Evolutionary conservation across 2,797 vertebrate species (phyloP).

Genomic region (Ateles fusciceps): DNA sequence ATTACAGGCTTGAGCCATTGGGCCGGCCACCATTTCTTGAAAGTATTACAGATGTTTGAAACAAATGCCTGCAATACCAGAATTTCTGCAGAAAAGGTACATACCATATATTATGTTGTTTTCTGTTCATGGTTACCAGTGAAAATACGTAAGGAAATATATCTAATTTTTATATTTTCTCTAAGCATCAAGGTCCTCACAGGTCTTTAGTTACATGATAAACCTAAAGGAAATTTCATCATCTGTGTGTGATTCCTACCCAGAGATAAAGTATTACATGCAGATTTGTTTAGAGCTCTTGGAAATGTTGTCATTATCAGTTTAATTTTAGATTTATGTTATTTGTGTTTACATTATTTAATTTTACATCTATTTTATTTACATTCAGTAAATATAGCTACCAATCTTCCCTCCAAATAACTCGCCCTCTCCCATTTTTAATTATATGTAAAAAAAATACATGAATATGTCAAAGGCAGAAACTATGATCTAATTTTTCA

Average conservation of each 20-base stretch:
- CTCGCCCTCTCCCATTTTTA: background rate
- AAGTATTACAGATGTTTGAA: background rate
- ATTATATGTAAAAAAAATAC: background rate
- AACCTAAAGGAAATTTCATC: background rate
- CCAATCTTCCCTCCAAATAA: background rate
- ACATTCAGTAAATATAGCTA: background rate
- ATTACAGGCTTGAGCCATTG: too few species aligned
- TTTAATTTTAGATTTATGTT: background rate
- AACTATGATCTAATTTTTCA: background rate
- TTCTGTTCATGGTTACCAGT: background rate
- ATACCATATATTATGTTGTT: background rate
- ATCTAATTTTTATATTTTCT: slow-evolving; percentile 20
- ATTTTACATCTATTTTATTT: slow-evolving; percentile 36
- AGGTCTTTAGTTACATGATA: background rate
- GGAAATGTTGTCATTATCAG: background rate
- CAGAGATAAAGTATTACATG: background rate
- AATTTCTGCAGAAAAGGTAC: background rate
- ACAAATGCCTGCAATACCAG: background rate
- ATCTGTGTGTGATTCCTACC: background rate
- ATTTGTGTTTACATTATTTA: background rate
- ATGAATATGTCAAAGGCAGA: background rate
- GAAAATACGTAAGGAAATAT: background rate
- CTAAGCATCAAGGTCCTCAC: background rate
- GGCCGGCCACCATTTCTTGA: background rate
- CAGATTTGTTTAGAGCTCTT: background rate